phyloP scores from a whole-genome alignment of 2,113 vertebrate genomes.

The Prinia subflava region DNA sequence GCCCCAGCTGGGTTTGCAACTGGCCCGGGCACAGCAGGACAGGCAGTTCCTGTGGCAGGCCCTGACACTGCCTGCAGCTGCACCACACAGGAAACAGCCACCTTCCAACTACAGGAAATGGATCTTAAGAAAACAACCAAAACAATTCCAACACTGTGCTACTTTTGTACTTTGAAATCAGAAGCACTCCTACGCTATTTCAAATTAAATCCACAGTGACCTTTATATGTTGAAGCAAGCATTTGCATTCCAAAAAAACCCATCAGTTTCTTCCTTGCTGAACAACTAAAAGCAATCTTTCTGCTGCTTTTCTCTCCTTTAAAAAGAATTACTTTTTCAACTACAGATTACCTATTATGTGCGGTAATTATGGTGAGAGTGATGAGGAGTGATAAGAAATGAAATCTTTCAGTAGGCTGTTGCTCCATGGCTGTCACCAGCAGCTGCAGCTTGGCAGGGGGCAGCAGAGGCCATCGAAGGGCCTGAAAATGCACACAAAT shows the following conservation, averaged over 20 bases:
- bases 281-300: neutral
- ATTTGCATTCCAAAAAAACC: neutral
- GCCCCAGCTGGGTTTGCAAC: neutral
- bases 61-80: neutral
- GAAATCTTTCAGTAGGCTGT: neutral
- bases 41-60: neutral
- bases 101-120: neutral
- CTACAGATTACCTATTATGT: neutral
- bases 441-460: slow-evolving; percentile 1
- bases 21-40: neutral
- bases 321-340: neutral
- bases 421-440: neutral
- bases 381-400: neutral
- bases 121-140: neutral
- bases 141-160: neutral
- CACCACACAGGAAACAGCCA: neutral
- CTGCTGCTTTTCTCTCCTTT: neutral
- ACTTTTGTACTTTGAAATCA: neutral
- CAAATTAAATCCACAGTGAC: neutral
- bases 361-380: neutral
- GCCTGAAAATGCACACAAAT: neutral
- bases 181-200: neutral
- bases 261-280: neutral
- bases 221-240: neutral
- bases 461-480: slow-evolving; percentile 29